Conservation (phyloP, 2,113 vertebrate species). For the Ornithorhynchus anatinus region DNA sequence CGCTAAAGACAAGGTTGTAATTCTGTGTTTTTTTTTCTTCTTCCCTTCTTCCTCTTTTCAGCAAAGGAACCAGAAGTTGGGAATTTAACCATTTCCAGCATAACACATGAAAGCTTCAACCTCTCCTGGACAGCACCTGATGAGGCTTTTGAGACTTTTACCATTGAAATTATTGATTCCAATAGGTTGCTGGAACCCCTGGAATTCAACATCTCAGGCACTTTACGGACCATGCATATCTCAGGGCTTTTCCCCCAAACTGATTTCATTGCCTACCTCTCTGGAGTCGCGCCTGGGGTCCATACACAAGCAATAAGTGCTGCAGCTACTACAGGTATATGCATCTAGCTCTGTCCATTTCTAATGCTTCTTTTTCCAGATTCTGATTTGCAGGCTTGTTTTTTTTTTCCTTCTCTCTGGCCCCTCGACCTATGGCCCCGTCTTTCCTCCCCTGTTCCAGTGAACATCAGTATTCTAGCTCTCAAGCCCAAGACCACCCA, state of each 20-base stretch:
- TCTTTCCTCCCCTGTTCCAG: slow-evolving; percentile 21
- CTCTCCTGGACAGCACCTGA: slow-evolving; percentile 83
- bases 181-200: slow-evolving; percentile 86
- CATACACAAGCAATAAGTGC: slow-evolving; percentile 81
- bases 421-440: neutral
- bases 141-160: slow-evolving; percentile 83
- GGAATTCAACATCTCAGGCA: slow-evolving; percentile 83
- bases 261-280: slow-evolving; percentile 94
- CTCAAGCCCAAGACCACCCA: no score
- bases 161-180: slow-evolving; percentile 95
- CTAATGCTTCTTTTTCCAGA: slow-evolving; percentile 39
- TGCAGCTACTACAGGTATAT: slow-evolving; percentile 90
- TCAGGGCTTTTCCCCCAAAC: slow-evolving; percentile 87
- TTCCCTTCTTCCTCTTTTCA: slow-evolving; percentile 69
- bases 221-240: slow-evolving; percentile 76
- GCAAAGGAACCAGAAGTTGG: slow-evolving; percentile 81
- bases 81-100: slow-evolving; percentile 80
- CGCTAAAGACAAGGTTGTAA: neutral
- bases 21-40: slow-evolving; percentile 58
- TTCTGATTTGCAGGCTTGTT: slow-evolving; percentile 54
- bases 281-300: slow-evolving; percentile 78
- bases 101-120: slow-evolving; percentile 89
- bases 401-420: neutral
- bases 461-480: no score
- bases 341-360: neutral